A percentile compares a stretch with the other conserved stretches of the same genome.
These are phyloP conservation scores for Encarsia formosa DNA, from an alignment of 2,888 invertebrate species.

Conservation along the genomic window DNA sequence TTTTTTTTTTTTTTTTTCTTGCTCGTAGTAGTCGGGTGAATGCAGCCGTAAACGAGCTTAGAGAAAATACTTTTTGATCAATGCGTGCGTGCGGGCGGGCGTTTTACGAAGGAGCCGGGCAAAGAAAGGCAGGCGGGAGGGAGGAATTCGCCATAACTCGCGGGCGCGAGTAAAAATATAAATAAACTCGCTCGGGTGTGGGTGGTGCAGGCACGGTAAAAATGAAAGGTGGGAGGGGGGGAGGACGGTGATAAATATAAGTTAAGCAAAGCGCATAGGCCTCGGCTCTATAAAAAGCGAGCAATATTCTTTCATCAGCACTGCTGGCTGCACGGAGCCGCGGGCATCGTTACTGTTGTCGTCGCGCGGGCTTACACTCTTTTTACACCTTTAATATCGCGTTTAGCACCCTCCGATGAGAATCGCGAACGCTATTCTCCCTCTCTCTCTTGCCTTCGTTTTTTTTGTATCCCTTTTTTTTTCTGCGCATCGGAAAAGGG, in stretches of 20 bases:
- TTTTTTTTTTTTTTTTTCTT: no score
- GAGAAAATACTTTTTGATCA: no score
- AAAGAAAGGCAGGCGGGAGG: background rate
- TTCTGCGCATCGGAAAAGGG: no score
- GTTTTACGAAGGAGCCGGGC: background rate
- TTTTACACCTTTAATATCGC: slow-evolving; percentile 47
- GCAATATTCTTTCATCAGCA: slow-evolving; percentile 46
- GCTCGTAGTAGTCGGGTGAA: no score
- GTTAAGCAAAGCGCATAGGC: background rate
- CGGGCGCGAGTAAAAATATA: background rate
- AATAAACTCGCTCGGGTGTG: background rate
- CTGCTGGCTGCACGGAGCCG: slow-evolving; percentile 26
- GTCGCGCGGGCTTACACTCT: no score
- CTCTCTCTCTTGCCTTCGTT: background rate
- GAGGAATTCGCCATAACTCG: background rate
- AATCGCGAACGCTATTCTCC: slow-evolving; percentile 24
- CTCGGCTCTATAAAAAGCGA: slow-evolving; percentile 38
- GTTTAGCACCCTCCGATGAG: slow-evolving; percentile 31
- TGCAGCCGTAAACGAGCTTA: no score
- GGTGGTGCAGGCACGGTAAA: background rate
- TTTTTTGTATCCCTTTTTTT: background rate
- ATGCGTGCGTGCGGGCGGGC: no score
- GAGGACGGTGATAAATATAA: slow-evolving; percentile 3
- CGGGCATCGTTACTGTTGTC: slow-evolving; percentile 40
- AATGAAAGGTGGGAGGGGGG: background rate